Evolutionary conservation across 2,113 vertebrate species (phyloP).

Genomic region (Glaucidium brasilianum): DNA sequence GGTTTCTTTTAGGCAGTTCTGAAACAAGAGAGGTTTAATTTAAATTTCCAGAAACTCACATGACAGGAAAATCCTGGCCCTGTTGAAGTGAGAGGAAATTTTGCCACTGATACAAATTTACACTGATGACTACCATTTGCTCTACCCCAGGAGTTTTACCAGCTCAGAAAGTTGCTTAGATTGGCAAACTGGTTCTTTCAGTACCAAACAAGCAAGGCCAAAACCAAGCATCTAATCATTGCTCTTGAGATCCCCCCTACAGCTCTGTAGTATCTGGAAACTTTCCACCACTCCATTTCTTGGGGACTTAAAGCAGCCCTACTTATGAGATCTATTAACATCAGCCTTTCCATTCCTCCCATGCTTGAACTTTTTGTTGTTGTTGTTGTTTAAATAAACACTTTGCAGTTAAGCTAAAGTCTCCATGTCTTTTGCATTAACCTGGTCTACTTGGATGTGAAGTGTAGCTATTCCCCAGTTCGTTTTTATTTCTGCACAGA

Average conservation of each 20-base stretch:
- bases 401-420: neutral
- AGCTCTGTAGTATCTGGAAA: neutral
- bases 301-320: neutral
- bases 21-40: neutral
- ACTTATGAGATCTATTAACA: neutral
- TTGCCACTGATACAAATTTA: neutral
- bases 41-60: neutral
- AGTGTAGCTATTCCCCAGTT: neutral
- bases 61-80: neutral
- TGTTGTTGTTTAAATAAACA: neutral
- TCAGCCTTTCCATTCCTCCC: neutral
- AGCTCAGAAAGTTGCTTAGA: neutral
- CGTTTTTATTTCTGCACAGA: neutral
- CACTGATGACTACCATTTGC: neutral
- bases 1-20: neutral
- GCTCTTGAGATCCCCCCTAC: neutral
- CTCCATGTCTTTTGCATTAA: neutral
- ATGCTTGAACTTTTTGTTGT: neutral
- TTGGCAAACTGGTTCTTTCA: neutral
- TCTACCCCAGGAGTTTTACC: neutral
- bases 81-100: neutral
- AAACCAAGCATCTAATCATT: neutral
- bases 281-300: neutral
- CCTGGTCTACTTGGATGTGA: neutral
- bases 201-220: neutral